Conservation (phyloP, 2,797 vertebrate species). For the Ispidina lecontei region DNA sequence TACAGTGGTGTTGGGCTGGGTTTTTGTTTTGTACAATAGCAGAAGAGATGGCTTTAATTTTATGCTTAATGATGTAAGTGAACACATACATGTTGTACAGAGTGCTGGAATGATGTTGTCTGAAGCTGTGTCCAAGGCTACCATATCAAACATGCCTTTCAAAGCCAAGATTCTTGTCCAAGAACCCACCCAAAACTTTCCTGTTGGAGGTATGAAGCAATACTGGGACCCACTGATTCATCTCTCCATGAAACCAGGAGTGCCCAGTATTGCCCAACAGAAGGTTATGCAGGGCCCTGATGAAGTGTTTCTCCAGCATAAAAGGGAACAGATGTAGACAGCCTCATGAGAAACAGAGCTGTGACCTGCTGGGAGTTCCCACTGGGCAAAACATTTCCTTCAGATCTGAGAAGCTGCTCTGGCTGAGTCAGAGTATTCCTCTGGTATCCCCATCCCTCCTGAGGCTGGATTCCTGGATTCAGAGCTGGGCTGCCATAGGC, state of each 20-base stretch:
- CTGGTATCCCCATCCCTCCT: background rate
- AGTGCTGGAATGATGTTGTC: background rate
- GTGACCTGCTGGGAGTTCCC: conserved; percentile 56
- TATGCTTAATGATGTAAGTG: background rate
- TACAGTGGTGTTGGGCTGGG: background rate
- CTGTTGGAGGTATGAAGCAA: conserved; percentile 58
- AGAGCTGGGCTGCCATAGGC: background rate
- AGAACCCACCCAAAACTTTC: conserved; percentile 48
- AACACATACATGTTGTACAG: background rate
- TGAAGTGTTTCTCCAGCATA: conserved; percentile 53
- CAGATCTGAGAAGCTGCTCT: background rate
- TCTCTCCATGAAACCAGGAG: conserved; percentile 50
- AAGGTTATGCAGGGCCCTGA: conserved; percentile 30
- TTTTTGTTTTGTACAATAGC: background rate
- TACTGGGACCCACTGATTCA: conserved; percentile 51
- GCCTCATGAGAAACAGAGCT: conserved; percentile 46
- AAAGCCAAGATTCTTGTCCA: conserved; percentile 19
- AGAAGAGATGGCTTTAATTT: background rate
- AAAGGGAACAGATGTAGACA: conserved; percentile 65
- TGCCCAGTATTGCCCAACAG: conserved; percentile 61
- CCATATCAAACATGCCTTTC: background rate
- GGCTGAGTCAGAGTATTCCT: conserved; percentile 47
- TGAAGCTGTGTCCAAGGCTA: conserved; percentile 1
- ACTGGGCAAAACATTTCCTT: background rate
- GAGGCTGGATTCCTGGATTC: conserved; percentile 19